Evolutionary conservation across 1,140 invertebrate genomes (phyloP).

Genomic region (Adoxophyes honmai): DNA sequence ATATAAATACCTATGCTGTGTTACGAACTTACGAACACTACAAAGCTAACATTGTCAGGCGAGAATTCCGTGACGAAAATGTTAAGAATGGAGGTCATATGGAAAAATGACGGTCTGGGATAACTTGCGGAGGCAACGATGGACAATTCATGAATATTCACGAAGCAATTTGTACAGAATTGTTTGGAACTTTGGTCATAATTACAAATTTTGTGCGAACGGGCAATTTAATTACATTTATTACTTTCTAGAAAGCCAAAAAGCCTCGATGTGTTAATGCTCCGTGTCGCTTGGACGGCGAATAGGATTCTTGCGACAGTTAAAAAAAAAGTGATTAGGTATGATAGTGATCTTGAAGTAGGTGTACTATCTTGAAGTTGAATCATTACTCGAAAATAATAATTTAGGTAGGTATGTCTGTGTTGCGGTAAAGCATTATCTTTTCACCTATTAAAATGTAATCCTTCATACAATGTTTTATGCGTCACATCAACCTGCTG

Average conservation of each 20-base stretch:
- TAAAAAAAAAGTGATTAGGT: no score
- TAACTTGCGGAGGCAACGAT: neutral
- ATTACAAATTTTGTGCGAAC: neutral
- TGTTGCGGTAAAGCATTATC: no score
- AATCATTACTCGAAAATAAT: no score
- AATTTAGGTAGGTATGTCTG: no score
- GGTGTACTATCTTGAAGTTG: no score
- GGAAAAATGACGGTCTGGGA: neutral
- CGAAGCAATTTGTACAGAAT: neutral
- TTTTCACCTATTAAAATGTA: no score
- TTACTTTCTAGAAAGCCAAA: neutral
- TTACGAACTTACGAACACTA: neutral
- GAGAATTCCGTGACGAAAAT: conserved; percentile 1
- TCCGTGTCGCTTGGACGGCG: no score
- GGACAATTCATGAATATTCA: conserved; percentile 9
- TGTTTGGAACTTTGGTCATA: neutral
- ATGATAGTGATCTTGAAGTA: no score
- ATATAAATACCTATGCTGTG: neutral
- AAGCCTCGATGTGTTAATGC: no score
- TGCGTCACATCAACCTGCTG: no score
- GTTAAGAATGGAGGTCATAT: neutral
- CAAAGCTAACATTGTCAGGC: neutral
- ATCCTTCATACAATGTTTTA: no score
- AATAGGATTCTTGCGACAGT: no score
- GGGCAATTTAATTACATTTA: neutral